Evolutionary conservation across 2,888 invertebrate genomes (phyloP), one percentile per base, ranked within the genome.

Genomic region (Ophioninae sp.): DNA sequence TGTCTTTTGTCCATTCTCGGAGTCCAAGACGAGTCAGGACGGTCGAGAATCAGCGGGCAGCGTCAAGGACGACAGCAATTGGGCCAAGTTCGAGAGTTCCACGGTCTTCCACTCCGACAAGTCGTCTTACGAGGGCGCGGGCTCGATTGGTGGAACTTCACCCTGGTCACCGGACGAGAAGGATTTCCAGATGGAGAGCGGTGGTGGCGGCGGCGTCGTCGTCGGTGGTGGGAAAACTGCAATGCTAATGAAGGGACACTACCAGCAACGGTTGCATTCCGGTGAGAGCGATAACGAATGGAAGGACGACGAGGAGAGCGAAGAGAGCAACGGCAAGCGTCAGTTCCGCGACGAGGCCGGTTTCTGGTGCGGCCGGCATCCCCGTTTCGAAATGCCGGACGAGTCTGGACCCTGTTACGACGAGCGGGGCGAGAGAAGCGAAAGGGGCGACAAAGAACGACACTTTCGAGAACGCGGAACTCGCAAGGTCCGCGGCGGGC

Each of bases 161-260:
- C 96, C 96, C 0, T 96, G 96, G 94, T 97, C 97, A 0, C 96
- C 96, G 0, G 97, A 97, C 93, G 96, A 96, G 0, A 95, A 95
- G 75, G 95, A 96, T 85, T 94, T 94, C 75, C 93, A 93, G 20
- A 93, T 93, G 71, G 93, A 93, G 44, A 92, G 93, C 5, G 56
- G 81, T n/a, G n/a, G n/a, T n/a, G n/a, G n/a, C n/a, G n/a, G n/a
- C n/a, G n/a, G n/a, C n/a, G n/a, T n/a, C n/a, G n/a, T n/a, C 6
- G 92, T 93, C 2, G 51, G 71, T 0, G 77, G 58, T 0, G 6
- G 22, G 8, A 86, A 82, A 69, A 90, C 93, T 0, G 90, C 13
- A 17, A 51, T 17, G 0, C 51, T 93, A 1, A 85, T 87, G 56
- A 94, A 94, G 17, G 94, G 94, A 94, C 93, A 93, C 82, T 92